A percentile compares a stretch with the other conserved stretches of the same genome.
Conservation (phyloP, 2,113 vertebrate species). For the Neomonachus schauinslandi region DNA sequence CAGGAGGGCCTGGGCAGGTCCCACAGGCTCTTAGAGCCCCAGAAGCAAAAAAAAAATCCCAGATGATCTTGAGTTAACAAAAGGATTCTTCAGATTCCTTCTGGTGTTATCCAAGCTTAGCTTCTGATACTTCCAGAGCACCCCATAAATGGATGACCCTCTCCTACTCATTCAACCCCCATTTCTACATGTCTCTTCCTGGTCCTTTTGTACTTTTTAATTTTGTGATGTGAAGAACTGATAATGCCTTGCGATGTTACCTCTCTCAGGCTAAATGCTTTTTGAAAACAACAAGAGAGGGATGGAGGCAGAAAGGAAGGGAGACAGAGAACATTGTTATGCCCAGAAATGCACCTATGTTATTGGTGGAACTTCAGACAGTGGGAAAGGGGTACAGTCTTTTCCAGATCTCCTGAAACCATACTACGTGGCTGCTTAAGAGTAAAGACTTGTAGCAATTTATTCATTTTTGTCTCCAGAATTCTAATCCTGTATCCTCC, state of each 20-base stretch:
- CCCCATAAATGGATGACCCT: neutral
- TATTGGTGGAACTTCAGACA: neutral
- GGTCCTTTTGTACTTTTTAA: neutral
- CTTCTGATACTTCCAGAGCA: neutral
- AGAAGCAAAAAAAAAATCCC: neutral
- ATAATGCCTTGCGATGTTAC: neutral
- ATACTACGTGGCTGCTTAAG: neutral
- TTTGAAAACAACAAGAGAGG: neutral
- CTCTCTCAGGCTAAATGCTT: neutral
- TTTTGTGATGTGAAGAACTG: neutral
- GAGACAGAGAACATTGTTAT: neutral
- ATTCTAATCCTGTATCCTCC: neutral
- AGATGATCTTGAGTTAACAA: neutral
- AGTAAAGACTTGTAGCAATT: neutral
- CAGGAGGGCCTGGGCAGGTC: neutral
- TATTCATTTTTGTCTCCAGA: neutral
- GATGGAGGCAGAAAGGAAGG: neutral
- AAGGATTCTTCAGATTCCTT: neutral
- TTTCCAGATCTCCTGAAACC: neutral
- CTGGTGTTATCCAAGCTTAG: neutral
- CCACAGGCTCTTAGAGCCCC: neutral
- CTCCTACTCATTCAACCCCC: neutral
- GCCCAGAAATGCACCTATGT: neutral
- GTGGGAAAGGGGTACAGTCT: neutral
- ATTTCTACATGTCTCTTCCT: neutral